Conservation (phyloP, 64 coral and sea anemone species). For the Pachyseris speciosa region DNA sequence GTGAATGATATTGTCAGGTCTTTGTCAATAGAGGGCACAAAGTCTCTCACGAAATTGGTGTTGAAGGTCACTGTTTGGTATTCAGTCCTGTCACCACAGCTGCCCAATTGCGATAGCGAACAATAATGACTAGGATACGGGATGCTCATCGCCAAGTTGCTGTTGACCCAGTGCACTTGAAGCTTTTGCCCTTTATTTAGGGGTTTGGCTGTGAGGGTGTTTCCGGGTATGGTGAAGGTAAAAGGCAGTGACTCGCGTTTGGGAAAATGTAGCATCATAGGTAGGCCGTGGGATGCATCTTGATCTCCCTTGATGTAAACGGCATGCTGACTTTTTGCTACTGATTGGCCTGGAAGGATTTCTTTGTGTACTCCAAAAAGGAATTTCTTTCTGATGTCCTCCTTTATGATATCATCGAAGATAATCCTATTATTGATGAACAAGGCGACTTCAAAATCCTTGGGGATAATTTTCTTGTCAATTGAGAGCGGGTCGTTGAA, state of each 20-base stretch:
- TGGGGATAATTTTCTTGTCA: constrained; percentile 48
- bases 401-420: constrained; percentile 35
- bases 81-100: neutral
- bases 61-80: constrained; percentile 28
- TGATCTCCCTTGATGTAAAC: constrained; percentile 36
- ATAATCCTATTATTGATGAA: constrained; percentile 59
- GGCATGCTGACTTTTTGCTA: constrained; percentile 24
- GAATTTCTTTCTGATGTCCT: constrained; percentile 22
- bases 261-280: constrained; percentile 16
- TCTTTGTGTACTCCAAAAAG: neutral
- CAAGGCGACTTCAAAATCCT: constrained; percentile 31
- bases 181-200: constrained; percentile 39
- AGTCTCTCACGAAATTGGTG: constrained; percentile 35
- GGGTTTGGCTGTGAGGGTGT: constrained; percentile 29
- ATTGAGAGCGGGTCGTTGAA: constrained; percentile 62
- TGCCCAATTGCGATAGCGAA: neutral
- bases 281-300: neutral
- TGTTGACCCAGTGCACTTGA: constrained; percentile 57
- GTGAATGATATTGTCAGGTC: constrained; percentile 34
- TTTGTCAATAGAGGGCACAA: constrained; percentile 18
- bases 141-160: neutral
- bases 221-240: constrained; percentile 40
- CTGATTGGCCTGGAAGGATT: constrained; percentile 31
- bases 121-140: constrained; percentile 6
- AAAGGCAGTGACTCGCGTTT: neutral